Conservation (phyloP, 2,888 invertebrate genomes). For the Lasioglossum calceatum region DNA sequence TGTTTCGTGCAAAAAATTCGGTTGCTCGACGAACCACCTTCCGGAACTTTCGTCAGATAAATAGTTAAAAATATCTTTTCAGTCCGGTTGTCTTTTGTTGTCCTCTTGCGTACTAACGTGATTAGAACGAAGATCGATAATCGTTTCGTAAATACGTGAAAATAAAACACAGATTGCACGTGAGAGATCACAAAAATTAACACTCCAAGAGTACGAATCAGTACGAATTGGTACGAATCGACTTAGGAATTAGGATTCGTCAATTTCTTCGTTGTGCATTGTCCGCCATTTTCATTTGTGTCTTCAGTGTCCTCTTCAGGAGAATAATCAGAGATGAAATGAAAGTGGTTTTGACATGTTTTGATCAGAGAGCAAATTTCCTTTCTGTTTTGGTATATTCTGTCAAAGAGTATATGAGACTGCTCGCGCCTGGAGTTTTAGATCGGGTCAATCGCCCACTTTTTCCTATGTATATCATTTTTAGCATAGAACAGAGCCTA, state of each 20-base stretch:
- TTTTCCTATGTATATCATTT: too few relatives aligned
- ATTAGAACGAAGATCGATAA: not conserved
- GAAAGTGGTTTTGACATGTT: too few relatives aligned
- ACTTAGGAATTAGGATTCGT: constrained; percentile 34
- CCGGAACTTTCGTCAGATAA: constrained; percentile 62
- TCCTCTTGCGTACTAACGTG: not conserved
- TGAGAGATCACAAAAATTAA: constrained; percentile 26
- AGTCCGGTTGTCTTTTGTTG: not conserved
- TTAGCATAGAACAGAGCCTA: too few relatives aligned
- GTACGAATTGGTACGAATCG: constrained; percentile 26
- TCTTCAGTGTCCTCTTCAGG: constrained; percentile 23
- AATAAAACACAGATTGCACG: constrained; percentile 1
- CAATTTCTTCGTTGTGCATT: constrained; percentile 41
- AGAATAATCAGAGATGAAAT: not conserved
- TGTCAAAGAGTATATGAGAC: too few relatives aligned
- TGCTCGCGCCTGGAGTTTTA: too few relatives aligned
- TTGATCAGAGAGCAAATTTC: too few relatives aligned
- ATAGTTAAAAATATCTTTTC: constrained; percentile 22
- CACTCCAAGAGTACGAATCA: constrained; percentile 18
- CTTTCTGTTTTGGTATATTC: too few relatives aligned
- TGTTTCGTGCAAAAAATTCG: constrained; percentile 46
- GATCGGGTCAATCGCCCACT: too few relatives aligned
- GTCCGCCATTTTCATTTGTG: constrained; percentile 36
- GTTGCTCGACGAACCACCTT: constrained; percentile 49
- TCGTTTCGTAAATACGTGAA: constrained; percentile 18